These are phyloP conservation scores for Moxostoma hubbsi DNA, from an alignment of 2,797 vertebrate species.

Conservation along the genomic window DNA sequence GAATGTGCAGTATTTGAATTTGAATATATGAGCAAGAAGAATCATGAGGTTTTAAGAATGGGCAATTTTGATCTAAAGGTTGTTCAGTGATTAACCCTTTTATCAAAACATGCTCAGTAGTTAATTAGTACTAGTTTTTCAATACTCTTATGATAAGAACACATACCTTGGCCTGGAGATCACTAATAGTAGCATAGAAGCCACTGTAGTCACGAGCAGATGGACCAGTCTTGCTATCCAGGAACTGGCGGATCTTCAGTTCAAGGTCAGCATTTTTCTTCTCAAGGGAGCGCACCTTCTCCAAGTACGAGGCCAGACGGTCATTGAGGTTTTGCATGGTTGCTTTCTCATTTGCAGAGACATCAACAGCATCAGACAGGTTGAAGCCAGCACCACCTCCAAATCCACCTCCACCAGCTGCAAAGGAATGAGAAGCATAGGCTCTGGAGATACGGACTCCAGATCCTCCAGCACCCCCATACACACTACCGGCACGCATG, in stretches of 20 bases:
- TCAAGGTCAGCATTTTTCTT: conserved; percentile 83
- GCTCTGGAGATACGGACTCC: conserved; percentile 58
- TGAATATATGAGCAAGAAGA: no score
- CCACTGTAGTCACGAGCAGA: conserved; percentile 72
- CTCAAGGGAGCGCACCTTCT: conserved; percentile 80
- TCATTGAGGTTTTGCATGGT: conserved; percentile 88
- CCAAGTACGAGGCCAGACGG: conserved; percentile 82
- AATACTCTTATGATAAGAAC: neutral
- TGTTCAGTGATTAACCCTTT: neutral
- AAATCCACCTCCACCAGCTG: neutral
- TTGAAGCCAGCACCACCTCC: conserved; percentile 39
- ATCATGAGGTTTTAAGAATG: neutral
- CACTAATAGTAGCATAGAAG: conserved; percentile 68
- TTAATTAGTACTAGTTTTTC: neutral
- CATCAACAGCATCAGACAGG: conserved; percentile 14
- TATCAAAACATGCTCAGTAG: neutral
- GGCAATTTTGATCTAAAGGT: neutral
- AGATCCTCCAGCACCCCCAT: conserved; percentile 65
- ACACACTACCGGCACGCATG: conserved; percentile 67
- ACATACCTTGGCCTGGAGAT: neutral
- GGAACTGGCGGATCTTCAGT: conserved; percentile 80
- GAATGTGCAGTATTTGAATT: no score
- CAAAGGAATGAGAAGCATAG: neutral
- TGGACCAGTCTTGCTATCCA: conserved; percentile 67
- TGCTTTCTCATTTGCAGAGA: conserved; percentile 64